A percentile compares a stretch with the other conserved stretches of the same genome.
Conservation (phyloP, 2,888 invertebrate species). For the Erpobdella octoculata region DNA sequence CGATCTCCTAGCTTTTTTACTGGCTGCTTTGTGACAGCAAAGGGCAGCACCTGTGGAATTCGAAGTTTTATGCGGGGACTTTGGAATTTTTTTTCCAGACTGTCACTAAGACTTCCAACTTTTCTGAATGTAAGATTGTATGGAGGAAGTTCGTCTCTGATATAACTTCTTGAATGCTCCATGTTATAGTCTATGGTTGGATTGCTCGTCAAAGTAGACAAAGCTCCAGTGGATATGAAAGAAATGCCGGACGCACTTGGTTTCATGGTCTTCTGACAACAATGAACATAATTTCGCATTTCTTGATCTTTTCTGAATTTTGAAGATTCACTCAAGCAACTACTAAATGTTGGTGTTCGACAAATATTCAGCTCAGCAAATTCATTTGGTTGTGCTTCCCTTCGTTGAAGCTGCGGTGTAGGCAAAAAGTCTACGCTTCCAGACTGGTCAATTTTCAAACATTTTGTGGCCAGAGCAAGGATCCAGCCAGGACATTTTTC, state of each 20-base stretch:
- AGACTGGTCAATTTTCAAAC: slow-evolving; percentile 23
- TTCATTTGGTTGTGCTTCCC: not conserved
- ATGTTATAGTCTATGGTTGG: not conserved
- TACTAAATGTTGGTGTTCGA: not conserved
- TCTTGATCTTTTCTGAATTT: not conserved
- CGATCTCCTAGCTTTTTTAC: not conserved
- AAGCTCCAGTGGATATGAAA: not conserved
- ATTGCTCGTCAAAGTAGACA: not conserved
- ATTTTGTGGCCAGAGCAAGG: slow-evolving; percentile 32
- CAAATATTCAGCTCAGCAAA: not conserved
- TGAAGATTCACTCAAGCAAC: not conserved
- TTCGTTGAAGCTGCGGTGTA: not conserved
- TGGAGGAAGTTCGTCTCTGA: not conserved
- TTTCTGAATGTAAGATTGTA: not conserved
- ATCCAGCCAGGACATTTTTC: slow-evolving; percentile 36
- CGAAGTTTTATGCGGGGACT: not conserved
- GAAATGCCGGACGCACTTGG: not conserved
- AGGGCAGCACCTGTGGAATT: not conserved
- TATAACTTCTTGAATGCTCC: not conserved
- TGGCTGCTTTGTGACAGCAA: not conserved
- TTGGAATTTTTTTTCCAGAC: not conserved
- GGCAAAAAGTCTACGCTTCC: not conserved
- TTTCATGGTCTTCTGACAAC: not conserved
- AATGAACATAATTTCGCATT: not conserved
- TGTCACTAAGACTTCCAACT: no score